Base-by-base conservation (phyloP, 1,140 invertebrate species). In the Nasonia longicornis region DNA sequence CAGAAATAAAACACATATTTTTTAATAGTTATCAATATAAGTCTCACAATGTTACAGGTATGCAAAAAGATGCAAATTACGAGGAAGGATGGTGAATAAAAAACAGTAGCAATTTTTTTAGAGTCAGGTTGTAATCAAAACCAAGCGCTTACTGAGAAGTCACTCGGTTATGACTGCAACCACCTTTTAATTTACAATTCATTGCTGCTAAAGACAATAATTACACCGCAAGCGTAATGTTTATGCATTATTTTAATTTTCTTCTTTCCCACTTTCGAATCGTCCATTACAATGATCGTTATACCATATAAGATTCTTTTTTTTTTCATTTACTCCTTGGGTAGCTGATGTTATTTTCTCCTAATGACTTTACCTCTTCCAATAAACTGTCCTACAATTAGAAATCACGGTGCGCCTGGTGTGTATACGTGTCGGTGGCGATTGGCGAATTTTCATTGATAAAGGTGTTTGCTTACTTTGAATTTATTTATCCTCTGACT, bases 141-240 rank as follows among this genome's bases (percentile, higher is more conserved):
- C 83, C 83, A 81, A 82, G 77, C 48, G 45, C 72, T 79, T 29
- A 11, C 22, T 16, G 58, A 26, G 29, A 71, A 75, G 76, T 71
- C 35, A 26, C 83, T 82, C 80, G 83, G 66, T 84, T 80, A 79
- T 80, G 77, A 84, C 77, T 82, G 67, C 80, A 84, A 84, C 80
- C 38, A 67, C 42, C 14, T 83, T 83, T 82, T 82, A 84, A 84
- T 84, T 84, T 85, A 82, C 81, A 85, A 85, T 85, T 81, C 80
- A 81, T 81, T 85, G 84, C 83, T 81, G 80, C 84, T 85, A 85
- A 85, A 80, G 84, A 83, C 84, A 84, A 83, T 85, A 85, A 83
- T 81, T 83, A 83, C 83, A 81, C 80, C 80, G 58, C 83, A 79
- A 81, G 79, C 83, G 79, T 81, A 81, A 79, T 79, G 80, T 81